phyloP scores from a whole-genome alignment of 1,140 invertebrate genomes.

The Solen grandis region DNA sequence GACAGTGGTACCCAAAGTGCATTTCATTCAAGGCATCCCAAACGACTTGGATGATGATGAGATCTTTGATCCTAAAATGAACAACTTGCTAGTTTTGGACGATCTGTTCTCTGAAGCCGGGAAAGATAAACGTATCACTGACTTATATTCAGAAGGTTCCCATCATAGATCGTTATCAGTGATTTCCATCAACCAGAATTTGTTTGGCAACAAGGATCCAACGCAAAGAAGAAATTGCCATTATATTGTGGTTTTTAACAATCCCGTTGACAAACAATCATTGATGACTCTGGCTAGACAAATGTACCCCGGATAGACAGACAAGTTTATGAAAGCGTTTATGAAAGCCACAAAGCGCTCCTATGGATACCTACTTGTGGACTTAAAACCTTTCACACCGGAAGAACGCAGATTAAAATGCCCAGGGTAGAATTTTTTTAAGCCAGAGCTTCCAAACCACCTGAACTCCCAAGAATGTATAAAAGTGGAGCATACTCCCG shows the following conservation, averaged over 20 bases:
- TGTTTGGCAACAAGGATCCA: constrained; percentile 37
- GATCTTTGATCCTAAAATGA: constrained; percentile 11
- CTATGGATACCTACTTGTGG: constrained; percentile 10
- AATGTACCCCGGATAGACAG: constrained; percentile 30
- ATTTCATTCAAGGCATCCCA: constrained; percentile 42
- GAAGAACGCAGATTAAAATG: neutral
- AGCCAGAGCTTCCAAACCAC: neutral
- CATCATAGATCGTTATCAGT: constrained; percentile 28
- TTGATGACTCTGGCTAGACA: constrained; percentile 34
- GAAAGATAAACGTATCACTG: constrained; percentile 25
- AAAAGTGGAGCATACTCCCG: neutral
- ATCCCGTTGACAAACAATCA: constrained; percentile 19
- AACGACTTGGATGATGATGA: constrained; percentile 16
- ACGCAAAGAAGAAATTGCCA: constrained; percentile 39
- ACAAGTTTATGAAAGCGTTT: constrained; percentile 16
- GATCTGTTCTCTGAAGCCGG: constrained; percentile 21
- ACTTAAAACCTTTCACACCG: neutral
- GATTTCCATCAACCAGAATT: constrained; percentile 28
- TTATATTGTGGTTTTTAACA: constrained; percentile 25
- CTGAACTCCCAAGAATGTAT: neutral
- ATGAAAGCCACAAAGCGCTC: constrained; percentile 14
- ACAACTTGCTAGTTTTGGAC: constrained; percentile 39
- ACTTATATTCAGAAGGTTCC: constrained; percentile 6
- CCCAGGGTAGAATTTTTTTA: neutral
- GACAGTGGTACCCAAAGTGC: constrained; percentile 20